Conservation (phyloP, 2,888 invertebrate genomes). For the Orthosia gothica region DNA sequence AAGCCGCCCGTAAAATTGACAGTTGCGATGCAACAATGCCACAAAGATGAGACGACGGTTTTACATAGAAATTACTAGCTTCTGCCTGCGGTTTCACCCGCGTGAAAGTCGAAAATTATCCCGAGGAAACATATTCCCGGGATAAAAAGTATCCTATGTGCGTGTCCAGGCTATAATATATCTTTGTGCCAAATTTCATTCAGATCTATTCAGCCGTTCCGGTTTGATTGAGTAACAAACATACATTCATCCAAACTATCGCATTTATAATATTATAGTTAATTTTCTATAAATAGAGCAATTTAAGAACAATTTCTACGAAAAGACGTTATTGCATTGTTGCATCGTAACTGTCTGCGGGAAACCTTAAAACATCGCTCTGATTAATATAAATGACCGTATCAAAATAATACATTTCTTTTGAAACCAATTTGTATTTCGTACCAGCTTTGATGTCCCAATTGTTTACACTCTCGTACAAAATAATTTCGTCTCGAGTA, state of each 20-base stretch:
- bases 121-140: too few species aligned
- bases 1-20: too few species aligned
- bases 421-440: constrained; percentile 11
- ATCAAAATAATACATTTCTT: background rate
- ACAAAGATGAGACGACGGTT: background rate
- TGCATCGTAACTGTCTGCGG: background rate
- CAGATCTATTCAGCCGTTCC: too few species aligned
- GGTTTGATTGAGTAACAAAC: too few species aligned
- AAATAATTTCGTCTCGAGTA: constrained; percentile 21
- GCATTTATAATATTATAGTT: too few species aligned
- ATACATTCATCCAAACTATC: too few species aligned
- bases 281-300: background rate
- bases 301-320: background rate
- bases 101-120: too few species aligned
- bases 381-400: background rate
- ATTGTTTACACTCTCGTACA: constrained; percentile 11
- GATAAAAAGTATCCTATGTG: too few species aligned
- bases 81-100: too few species aligned
- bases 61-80: background rate
- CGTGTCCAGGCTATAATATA: too few species aligned
- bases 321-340: background rate
- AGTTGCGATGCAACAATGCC: background rate
- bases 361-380: background rate
- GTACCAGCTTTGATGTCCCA: constrained; percentile 3
- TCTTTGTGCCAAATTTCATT: too few species aligned